A percentile compares a stretch with the other conserved stretches of the same genome.
Evolutionary conservation across 2,113 vertebrate species (phyloP).

Genomic region (Crotalus helleri): DNA sequence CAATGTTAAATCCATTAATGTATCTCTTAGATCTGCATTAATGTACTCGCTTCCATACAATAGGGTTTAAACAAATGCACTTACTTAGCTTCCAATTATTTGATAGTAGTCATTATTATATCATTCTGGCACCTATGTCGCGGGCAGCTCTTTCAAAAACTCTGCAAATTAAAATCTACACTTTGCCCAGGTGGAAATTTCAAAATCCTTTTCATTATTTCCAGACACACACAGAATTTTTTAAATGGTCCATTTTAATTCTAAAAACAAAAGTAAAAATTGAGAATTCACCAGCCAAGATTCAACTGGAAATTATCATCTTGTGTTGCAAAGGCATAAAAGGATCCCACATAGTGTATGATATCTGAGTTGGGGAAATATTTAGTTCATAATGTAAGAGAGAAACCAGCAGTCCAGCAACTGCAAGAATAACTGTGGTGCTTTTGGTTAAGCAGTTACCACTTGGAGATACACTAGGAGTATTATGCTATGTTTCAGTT

Average conservation of each 20-base stretch:
- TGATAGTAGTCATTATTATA: slow-evolving; percentile 70
- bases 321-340: background rate
- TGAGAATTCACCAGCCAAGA: background rate
- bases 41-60: slow-evolving; percentile 72
- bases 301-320: background rate
- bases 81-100: slow-evolving; percentile 66
- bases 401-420: background rate
- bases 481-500: background rate
- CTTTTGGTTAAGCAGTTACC: background rate
- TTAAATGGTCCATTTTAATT: slow-evolving; percentile 31
- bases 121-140: slow-evolving; percentile 60
- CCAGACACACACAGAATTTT: slow-evolving; percentile 39
- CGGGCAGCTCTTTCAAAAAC: slow-evolving; percentile 59
- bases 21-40: slow-evolving; percentile 73
- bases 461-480: background rate
- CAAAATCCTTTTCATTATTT: slow-evolving; percentile 24
- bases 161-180: slow-evolving; percentile 50
- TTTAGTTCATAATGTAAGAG: background rate
- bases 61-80: slow-evolving; percentile 72
- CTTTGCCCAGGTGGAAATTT: slow-evolving; percentile 41
- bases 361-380: background rate
- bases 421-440: background rate
- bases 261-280: slow-evolving; percentile 43
- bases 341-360: background rate
- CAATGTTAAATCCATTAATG: slow-evolving; percentile 81